These are phyloP conservation scores for Neodiprion virginianus DNA, from an alignment of 1,140 invertebrate species.

Conservation along the genomic window DNA sequence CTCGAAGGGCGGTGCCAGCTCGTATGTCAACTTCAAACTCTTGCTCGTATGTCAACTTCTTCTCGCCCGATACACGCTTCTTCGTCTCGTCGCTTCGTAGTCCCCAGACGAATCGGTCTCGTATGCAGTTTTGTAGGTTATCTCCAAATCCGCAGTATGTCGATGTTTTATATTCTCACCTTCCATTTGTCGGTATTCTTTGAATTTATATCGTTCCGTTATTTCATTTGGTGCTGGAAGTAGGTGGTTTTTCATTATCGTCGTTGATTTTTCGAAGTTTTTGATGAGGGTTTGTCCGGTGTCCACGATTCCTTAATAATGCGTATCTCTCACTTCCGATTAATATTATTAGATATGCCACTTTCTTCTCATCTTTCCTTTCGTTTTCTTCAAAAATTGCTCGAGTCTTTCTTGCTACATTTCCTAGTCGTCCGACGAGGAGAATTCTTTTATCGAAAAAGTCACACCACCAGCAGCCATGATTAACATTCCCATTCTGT, in stretches of 20 bases:
- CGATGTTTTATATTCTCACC: conserved; percentile 28
- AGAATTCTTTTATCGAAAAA: conserved; percentile 21
- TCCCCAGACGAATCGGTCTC: conserved; percentile 46
- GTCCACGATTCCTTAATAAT: conserved; percentile 32
- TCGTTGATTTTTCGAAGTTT: conserved; percentile 11
- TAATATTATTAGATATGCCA: conserved; percentile 39
- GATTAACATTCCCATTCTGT: too few relatives aligned
- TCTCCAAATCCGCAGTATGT: conserved; percentile 40
- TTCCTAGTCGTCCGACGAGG: conserved; percentile 15
- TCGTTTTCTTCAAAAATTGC: conserved; percentile 39
- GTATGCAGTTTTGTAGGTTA: conserved; percentile 33
- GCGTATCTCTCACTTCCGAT: conserved; percentile 39
- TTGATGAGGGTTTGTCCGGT: conserved; percentile 9
- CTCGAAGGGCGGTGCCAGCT: conserved; percentile 34
- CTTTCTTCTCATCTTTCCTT: conserved; percentile 27
- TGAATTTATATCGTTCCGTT: conserved; percentile 23
- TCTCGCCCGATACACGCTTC: conserved; percentile 34
- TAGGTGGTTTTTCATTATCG: conserved; percentile 20
- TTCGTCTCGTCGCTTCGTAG: conserved; percentile 32
- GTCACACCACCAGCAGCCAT: too few relatives aligned
- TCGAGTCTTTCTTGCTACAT: conserved; percentile 31
- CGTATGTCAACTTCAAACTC: conserved; percentile 20
- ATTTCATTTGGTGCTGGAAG: conserved; percentile 22
- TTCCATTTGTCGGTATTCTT: conserved; percentile 19
- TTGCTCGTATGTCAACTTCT: conserved; percentile 32